Evolutionary conservation across 2,113 vertebrate genomes (phyloP).

Genomic region (Rhinogobius similis): DNA sequence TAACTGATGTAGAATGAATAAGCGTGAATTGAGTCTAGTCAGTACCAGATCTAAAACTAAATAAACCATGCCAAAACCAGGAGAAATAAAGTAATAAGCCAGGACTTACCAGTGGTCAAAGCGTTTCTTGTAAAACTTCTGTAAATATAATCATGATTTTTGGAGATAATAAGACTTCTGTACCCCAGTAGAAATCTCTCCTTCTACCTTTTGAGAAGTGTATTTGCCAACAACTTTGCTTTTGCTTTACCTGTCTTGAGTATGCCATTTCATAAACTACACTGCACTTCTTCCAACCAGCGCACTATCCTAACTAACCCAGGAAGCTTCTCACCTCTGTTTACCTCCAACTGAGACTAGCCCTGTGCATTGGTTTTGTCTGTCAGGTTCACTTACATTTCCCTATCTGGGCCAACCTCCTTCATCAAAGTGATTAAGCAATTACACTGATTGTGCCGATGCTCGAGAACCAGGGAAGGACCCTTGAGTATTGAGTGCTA

Average conservation of each 20-base stretch:
- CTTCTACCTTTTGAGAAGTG: not conserved
- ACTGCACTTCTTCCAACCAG: not conserved
- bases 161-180: not conserved
- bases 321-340: not conserved
- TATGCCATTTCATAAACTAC: not conserved
- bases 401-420: slow-evolving; percentile 59
- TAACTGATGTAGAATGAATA: too few species aligned
- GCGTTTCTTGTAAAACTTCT: not conserved
- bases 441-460: slow-evolving; percentile 71
- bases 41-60: not conserved
- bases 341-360: slow-evolving; percentile 7
- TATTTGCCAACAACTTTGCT: not conserved
- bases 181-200: not conserved
- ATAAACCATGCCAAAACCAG: too few species aligned
- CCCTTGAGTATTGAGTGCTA: slow-evolving; percentile 63
- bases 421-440: slow-evolving; percentile 73
- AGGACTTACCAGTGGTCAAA: not conserved
- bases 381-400: slow-evolving; percentile 55
- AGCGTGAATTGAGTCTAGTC: not conserved
- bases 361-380: slow-evolving; percentile 38
- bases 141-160: not conserved
- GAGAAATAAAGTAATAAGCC: too few species aligned
- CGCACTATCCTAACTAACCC: not conserved
- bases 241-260: not conserved
- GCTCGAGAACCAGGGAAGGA: slow-evolving; percentile 52